Base-by-base conservation (phyloP, 2,888 invertebrate genomes). In the Sericinus montela region DNA sequence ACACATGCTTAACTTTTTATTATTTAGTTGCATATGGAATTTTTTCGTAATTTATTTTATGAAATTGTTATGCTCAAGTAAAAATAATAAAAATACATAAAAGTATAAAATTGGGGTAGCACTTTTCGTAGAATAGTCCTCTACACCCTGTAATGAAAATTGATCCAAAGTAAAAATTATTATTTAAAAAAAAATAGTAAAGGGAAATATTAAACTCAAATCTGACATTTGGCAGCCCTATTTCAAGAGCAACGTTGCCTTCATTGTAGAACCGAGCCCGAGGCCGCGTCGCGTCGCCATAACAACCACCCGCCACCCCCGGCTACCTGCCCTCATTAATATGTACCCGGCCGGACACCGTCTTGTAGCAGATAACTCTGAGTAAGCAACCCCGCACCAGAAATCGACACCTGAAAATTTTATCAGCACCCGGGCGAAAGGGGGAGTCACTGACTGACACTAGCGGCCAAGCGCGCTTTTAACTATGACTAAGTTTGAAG, bases 281-380 rank as follows among this genome's bases (percentile, higher is more conserved):
- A 75, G 83, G 82, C 79, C 78, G 82, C 85, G 85, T 80, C 83
- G 68, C 80, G 86, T 85, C 65, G 76, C 77, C 80, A 80, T 81
- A 66, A 69, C 79, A 68, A 85, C 83, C 66, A 11, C 59, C 65
- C 55, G 60, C 60, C 62, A 58, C 56, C 55, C 60, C 60, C 42
- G 45, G 63, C 75, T 73, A 76, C 78, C 79, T 75, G 75, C 72
- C 69, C 75, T 84, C 84, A 84, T 85, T 84, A 85, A 84, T 84
- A 84, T 82, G 82, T 84, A 82, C 82, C 73, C 72, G 68, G 53
- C 78, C 70, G 81, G 82, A 82, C 83, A 80, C 65, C 77, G 73
- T 74, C 76, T 76, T 74, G 56, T 47, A 45, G 58, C 63, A 67
- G 69, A 75, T 72, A 70, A 70, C 72, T 69, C 64, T 47, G 40